These are phyloP conservation scores for Tretioscincus oriximinensis DNA, from an alignment of 2,113 vertebrate genomes.

Conservation along the genomic window DNA sequence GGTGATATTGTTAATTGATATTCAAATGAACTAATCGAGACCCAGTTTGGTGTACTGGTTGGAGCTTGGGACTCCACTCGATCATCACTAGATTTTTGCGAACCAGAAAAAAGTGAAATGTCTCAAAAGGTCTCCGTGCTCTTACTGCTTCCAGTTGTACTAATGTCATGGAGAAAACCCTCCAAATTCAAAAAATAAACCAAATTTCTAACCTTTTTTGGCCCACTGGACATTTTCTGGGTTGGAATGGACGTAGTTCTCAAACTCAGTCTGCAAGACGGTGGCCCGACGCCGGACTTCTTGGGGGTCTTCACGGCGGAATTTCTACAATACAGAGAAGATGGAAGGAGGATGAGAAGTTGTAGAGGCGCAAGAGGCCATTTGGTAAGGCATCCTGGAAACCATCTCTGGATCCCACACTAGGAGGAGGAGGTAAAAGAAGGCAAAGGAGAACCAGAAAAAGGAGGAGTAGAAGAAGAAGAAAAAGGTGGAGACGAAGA, in stretches of 20 bases:
- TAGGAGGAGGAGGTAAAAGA: too few relatives aligned
- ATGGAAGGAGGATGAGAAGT: conserved; percentile 64
- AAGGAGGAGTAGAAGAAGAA: background rate
- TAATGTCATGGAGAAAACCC: too few relatives aligned
- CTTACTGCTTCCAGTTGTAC: too few relatives aligned
- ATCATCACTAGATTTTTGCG: too few relatives aligned
- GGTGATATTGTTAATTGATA: too few relatives aligned
- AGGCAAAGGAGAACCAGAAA: too few relatives aligned
- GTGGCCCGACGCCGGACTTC: conserved; percentile 85
- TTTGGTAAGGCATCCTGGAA: conserved; percentile 67
- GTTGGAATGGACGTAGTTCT: conserved; percentile 82
- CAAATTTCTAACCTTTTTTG: conserved; percentile 83
- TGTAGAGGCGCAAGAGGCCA: conserved; percentile 80
- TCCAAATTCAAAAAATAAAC: background rate
- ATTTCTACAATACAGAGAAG: conserved; percentile 75
- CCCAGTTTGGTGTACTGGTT: too few relatives aligned
- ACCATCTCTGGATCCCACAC: background rate
- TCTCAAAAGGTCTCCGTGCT: too few relatives aligned
- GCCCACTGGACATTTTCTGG: conserved; percentile 71
- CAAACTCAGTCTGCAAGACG: conserved; percentile 88
- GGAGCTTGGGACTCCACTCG: too few relatives aligned
- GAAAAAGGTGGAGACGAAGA: background rate
- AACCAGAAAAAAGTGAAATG: too few relatives aligned
- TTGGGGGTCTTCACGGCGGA: conserved; percentile 73
- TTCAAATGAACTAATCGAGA: too few relatives aligned